phyloP scores from a whole-genome alignment of 2,888 invertebrate species.

The Epinotia nisella region DNA sequence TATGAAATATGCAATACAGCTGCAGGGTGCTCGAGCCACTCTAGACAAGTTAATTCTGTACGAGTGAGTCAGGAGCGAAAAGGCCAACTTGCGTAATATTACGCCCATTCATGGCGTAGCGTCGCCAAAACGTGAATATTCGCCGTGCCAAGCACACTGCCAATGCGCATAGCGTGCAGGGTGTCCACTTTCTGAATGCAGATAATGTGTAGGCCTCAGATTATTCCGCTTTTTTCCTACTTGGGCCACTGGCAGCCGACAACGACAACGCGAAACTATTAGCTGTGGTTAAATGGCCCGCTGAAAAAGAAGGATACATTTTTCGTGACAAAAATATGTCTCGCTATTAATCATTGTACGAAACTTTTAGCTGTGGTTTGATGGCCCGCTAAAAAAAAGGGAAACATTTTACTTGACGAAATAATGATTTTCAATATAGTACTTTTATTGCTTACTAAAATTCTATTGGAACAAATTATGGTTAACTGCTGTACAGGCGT shows the following conservation, averaged over 20 bases:
- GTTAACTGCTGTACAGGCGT: neutral
- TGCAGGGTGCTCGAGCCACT: constrained; percentile 58
- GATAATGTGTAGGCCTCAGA: neutral
- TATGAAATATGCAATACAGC: constrained; percentile 66
- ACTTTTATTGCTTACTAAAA: too few relatives aligned
- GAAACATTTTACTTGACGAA: too few relatives aligned
- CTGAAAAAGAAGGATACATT: too few relatives aligned
- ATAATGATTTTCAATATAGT: too few relatives aligned
- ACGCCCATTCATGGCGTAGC: constrained; percentile 72
- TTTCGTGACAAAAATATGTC: too few relatives aligned
- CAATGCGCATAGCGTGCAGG: constrained; percentile 26
- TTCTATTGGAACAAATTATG: too few relatives aligned
- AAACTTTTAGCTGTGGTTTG: too few relatives aligned
- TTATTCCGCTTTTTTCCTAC: neutral
- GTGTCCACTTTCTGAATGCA: constrained; percentile 22
- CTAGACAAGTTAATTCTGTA: constrained; percentile 72
- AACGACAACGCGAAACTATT: too few relatives aligned
- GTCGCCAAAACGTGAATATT: constrained; percentile 59
- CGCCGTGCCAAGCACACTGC: constrained; percentile 45
- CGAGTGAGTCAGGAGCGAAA: constrained; percentile 70
- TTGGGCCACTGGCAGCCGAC: neutral
- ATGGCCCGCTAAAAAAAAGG: too few relatives aligned
- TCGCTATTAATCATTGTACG: too few relatives aligned
- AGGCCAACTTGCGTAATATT: constrained; percentile 73
- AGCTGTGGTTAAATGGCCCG: too few relatives aligned